A percentile compares a stretch with the other conserved stretches of the same genome.
phyloP scores from a whole-genome alignment of 1,140 invertebrate species.

The Lepidurus couesii region DNA sequence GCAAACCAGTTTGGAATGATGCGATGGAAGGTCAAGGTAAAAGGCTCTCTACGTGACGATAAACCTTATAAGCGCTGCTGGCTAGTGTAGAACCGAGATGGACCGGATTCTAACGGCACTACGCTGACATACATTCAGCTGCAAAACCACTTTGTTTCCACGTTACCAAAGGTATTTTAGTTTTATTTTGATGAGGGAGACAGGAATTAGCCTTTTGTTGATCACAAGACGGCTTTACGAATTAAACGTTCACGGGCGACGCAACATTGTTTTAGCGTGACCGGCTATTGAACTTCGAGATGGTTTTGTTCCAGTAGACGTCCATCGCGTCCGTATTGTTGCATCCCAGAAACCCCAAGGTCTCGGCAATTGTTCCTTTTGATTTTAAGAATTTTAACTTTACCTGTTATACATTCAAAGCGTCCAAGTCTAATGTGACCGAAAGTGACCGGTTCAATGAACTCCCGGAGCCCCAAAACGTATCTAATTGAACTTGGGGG shows the following conservation, averaged over 20 bases:
- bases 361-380: background rate
- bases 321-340: constrained; percentile 9
- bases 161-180: background rate
- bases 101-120: constrained; percentile 16
- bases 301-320: constrained; percentile 21
- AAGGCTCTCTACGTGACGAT: background rate
- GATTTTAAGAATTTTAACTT: background rate
- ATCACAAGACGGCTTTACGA: background rate
- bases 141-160: background rate
- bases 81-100: background rate
- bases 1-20: background rate
- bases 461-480: background rate
- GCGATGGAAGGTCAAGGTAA: background rate
- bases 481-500: constrained; percentile 8
- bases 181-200: background rate
- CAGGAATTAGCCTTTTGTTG: background rate
- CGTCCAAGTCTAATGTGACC: background rate
- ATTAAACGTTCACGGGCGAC: constrained; percentile 1
- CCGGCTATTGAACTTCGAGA: constrained; percentile 5
- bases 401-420: background rate
- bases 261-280: constrained; percentile 8
- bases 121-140: constrained; percentile 14
- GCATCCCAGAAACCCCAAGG: background rate
- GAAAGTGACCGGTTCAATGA: background rate
- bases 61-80: background rate